Evolutionary conservation across 2,888 invertebrate species (phyloP), one percentile per base, ranked within the genome.

Genomic region (Sepioteuthis lessoniana): DNA sequence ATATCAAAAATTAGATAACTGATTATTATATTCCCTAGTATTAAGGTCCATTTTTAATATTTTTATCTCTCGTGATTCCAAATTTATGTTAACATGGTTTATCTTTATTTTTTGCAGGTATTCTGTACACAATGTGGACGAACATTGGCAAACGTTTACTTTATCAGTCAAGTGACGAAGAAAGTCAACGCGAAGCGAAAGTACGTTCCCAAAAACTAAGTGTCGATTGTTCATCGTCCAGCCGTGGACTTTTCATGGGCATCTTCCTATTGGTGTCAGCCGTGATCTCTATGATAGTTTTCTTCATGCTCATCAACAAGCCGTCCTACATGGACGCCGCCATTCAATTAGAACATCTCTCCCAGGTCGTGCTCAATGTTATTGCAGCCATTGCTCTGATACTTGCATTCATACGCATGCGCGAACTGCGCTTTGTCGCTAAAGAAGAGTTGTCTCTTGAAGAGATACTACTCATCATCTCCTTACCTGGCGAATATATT

Each of bases 121-220:
- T 99, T 90, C 98, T 99, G 96, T 99, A 99, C 97, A 98, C 99
- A 94, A 99, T 99, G 98, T 99, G 99, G 99, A 98, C 98, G 95
- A 98, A 98, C 96, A 98, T 98, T 94, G 98, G 98, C 13, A 94
- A 94, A 92, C 92, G 90, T 37, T 93, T 94, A 16, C 91, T 93
- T n/a, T 90, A 55, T n/a, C 94, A 94, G 19, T 94, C 91, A 21
- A 91, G 76, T 25, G 90, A 94, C 38, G 95, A 95, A 21, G 94
- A 94, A 25, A 92, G 93, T 42, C 94, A 94, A 25, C 93, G 94
- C 35, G 95, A 95, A 37, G 94, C 94, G 21, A 95, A 95, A 76
- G 94, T 92, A 16, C 95, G 95, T 91, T 94, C 94, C 28, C 95
- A 95, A 90, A 76, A 94, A 13, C 47, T 95, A 90, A 94, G 94